Evolutionary conservation across 2,888 invertebrate genomes (phyloP).

Genomic region (Atethmia centrago): DNA sequence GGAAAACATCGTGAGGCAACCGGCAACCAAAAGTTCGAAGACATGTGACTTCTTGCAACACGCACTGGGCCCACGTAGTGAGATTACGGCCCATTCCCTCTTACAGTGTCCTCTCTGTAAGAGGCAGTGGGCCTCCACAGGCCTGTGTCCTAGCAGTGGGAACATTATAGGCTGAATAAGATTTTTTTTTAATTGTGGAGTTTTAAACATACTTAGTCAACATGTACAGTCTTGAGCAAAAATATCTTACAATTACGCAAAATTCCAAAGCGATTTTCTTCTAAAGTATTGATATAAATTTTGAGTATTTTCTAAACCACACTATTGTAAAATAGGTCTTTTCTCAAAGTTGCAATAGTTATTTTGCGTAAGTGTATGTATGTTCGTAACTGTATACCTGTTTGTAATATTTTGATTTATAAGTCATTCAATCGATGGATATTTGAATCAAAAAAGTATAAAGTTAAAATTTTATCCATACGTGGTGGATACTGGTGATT

Average conservation of each 20-base stretch:
- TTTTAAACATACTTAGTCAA: too few species aligned
- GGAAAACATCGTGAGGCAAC: too few species aligned
- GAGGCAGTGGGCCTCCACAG: too few species aligned
- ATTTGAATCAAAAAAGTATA: neutral
- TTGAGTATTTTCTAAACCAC: neutral
- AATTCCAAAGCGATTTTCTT: neutral
- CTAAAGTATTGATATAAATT: neutral
- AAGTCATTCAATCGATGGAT: neutral
- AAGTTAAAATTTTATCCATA: slow-evolving; percentile 6
- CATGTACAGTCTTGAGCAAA: neutral
- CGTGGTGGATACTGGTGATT: slow-evolving; percentile 30
- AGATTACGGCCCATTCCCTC: too few species aligned
- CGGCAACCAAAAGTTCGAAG: too few species aligned
- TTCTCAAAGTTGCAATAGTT: neutral
- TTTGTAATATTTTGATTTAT: neutral
- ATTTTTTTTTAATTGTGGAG: neutral
- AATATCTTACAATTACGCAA: neutral
- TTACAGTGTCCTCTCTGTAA: too few species aligned
- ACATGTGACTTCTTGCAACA: too few species aligned
- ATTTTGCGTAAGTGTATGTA: neutral
- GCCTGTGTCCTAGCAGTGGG: too few species aligned
- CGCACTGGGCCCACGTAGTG: too few species aligned
- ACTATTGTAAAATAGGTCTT: neutral
- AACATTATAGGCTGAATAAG: too few species aligned
- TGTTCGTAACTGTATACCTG: neutral